Evolutionary conservation across 2,888 invertebrate species (phyloP), one percentile per base, ranked within the genome.

Genomic region (Sphaerophoria rueppellii): DNA sequence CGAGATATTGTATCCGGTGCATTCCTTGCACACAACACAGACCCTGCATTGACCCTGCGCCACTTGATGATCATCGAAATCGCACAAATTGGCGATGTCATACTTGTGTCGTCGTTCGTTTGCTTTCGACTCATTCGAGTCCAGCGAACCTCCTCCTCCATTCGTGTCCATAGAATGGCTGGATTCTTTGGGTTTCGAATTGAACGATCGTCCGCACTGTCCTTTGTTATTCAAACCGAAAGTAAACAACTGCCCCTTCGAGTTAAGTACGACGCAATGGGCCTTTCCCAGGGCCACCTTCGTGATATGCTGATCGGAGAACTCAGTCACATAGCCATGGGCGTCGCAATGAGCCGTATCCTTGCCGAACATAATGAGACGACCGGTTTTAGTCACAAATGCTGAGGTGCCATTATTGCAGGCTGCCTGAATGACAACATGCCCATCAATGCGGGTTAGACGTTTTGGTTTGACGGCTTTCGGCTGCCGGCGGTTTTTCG

Each of bases 171-270:
- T 88, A 11, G 83, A 83, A 32, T 76, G 78, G 46, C 92, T 89
- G 93, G 94, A 94, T 90, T 95, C 95, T 86, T 93, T 93, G 0
- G 88, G 72, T 86, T 91, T 91, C 50, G 89, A 89, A 50, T 93
- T 93, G 89, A 96, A 96, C 88, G 97, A 97, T 86, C 98, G 93
- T 4, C 99, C 99, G 92, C 99, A 99, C 90, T 99, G 99, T 0
- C 98, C 98, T 91, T 98, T 98, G 91, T 99, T 99, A 92, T 99
- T 99, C 83, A 99, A 96, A 5, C 99, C 99, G 91, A 99, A 98
- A 0, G 99, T 98, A 91, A 96, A 98, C 4, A 99, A 95, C 88
- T 96, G 95, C 0, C 99, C 99, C 89, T 96, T 96, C 87, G 94
- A 95, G 12, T 96, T 97, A 11, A 99, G 93, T 0, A 95, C 96